Conservation (phyloP, 2,888 invertebrate genomes). For the Anoncus sp. region DNA sequence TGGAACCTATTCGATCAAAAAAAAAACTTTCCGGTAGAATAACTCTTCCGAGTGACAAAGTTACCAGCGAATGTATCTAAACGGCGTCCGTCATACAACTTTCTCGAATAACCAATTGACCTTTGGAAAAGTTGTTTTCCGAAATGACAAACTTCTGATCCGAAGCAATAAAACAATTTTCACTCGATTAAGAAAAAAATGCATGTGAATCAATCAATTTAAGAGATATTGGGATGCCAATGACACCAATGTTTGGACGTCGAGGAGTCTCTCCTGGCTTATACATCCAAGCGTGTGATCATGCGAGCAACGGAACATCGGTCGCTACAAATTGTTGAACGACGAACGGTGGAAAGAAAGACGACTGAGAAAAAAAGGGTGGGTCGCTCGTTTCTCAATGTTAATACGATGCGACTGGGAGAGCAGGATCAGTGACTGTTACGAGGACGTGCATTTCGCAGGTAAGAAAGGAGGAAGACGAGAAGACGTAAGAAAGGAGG, state of each 20-base stretch:
- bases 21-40: too few species aligned
- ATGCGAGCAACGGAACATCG: constrained; percentile 50
- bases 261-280: constrained; percentile 1
- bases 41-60: too few species aligned
- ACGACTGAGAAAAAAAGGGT: constrained; percentile 34
- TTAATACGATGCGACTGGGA: constrained; percentile 49
- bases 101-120: too few species aligned
- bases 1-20: too few species aligned
- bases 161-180: background rate
- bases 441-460: constrained; percentile 36
- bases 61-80: too few species aligned
- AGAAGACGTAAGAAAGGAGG: constrained; percentile 55
- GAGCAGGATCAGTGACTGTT: constrained; percentile 32
- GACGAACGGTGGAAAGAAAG: constrained; percentile 22
- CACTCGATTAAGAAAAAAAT: background rate
- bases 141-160: too few species aligned
- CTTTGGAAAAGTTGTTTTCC: too few species aligned
- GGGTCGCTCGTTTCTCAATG: constrained; percentile 33
- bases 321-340: constrained; percentile 30
- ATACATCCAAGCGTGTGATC: constrained; percentile 42
- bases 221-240: background rate
- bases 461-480: constrained; percentile 52
- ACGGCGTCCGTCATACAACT: too few species aligned
- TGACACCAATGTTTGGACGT: background rate
- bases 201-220: background rate